Conservation (phyloP, 2,113 vertebrate species). For the Dipodomys ordii region DNA sequence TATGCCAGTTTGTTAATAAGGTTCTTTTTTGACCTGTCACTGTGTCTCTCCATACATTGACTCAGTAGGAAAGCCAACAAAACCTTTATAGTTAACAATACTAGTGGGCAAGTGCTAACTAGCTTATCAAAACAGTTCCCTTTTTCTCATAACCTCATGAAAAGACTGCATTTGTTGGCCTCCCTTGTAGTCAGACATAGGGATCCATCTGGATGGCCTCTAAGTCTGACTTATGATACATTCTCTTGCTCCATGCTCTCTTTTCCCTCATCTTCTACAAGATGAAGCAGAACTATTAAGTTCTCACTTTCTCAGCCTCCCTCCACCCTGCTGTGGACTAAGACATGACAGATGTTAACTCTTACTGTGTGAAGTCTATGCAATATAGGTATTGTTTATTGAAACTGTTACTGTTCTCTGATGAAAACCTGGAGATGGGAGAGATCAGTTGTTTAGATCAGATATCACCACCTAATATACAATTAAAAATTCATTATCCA, state of each 20-base stretch:
- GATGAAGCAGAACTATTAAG: background rate
- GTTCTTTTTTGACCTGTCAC: background rate
- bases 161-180: background rate
- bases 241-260: background rate
- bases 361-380: background rate
- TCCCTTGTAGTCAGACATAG: background rate
- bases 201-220: too few relatives aligned
- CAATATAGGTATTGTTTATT: background rate
- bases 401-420: background rate
- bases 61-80: background rate
- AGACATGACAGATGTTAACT: background rate
- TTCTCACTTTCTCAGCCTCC: background rate
- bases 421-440: too few relatives aligned
- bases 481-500: too few relatives aligned
- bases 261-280: background rate
- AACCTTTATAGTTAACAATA: background rate
- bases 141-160: conserved; percentile 19
- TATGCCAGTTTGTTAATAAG: background rate
- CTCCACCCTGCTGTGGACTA: background rate
- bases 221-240: background rate
- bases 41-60: background rate
- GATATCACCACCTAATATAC: too few relatives aligned
- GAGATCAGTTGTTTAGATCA: too few relatives aligned
- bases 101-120: background rate
- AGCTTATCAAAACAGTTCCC: background rate